Conservation (phyloP, 2,113 vertebrate genomes). For the Uria lomvia region DNA sequence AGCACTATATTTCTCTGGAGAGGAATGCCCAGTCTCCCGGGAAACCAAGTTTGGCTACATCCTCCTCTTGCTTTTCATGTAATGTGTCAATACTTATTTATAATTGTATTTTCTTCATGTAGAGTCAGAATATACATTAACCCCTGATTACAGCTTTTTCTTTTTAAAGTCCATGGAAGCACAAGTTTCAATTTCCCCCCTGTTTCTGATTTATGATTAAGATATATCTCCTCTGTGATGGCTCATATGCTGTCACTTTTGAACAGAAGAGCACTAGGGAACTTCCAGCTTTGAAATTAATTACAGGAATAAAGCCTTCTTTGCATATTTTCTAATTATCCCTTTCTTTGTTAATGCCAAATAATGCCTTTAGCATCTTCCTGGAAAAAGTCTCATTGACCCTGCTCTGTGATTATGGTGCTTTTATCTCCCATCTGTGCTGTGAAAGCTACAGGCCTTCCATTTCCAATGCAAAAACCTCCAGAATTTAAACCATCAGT, state of each 20-base stretch:
- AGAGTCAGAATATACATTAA: neutral
- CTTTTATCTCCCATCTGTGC: slow-evolving; percentile 59
- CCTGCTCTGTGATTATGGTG: slow-evolving; percentile 32
- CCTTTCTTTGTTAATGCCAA: slow-evolving; percentile 58
- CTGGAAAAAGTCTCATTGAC: slow-evolving; percentile 51
- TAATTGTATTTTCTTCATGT: neutral
- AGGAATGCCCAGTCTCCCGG: neutral
- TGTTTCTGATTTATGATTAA: slow-evolving; percentile 28
- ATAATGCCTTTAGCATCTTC: slow-evolving; percentile 61
- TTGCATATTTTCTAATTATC: slow-evolving; percentile 58
- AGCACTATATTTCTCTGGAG: neutral
- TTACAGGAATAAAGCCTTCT: slow-evolving; percentile 56
- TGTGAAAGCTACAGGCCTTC: slow-evolving; percentile 40
- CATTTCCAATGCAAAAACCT: neutral
- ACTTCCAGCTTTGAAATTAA: slow-evolving; percentile 53
- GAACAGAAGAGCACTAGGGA: slow-evolving; percentile 31
- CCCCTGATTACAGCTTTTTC: neutral
- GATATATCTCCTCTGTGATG: neutral
- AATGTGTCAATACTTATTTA: slow-evolving; percentile 24
- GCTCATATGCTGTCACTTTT: slow-evolving; percentile 18
- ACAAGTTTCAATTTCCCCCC: neutral
- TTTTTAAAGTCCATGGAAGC: neutral
- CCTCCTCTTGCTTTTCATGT: neutral
- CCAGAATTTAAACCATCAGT: neutral
- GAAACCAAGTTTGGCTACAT: neutral